Evolutionary conservation across 2,888 invertebrate species (phyloP).

Genomic region (Agrotis segetum): DNA sequence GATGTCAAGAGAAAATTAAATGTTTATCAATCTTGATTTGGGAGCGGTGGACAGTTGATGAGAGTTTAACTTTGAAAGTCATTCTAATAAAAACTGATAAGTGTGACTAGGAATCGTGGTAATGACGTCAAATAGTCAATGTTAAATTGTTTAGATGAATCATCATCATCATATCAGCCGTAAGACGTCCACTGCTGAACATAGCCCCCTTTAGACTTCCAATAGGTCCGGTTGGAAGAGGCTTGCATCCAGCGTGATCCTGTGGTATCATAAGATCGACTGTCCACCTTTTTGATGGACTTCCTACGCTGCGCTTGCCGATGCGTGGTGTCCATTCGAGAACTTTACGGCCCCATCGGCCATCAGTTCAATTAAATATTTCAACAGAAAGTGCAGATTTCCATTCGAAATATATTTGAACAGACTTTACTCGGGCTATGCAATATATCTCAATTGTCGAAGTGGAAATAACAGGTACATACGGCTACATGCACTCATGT

Average conservation of each 20-base stretch:
- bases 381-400: not conserved
- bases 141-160: no score
- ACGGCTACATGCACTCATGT: not conserved
- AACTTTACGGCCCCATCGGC: no score
- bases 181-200: no score
- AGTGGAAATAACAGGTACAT: not conserved
- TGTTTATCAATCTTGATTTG: slow-evolving; percentile 41
- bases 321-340: no score
- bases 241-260: no score
- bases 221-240: no score
- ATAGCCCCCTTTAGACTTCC: no score
- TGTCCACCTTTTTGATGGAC: no score
- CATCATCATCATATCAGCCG: no score
- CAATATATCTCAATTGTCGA: not conserved
- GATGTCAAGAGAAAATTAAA: slow-evolving; percentile 43
- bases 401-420: not conserved
- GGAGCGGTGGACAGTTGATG: slow-evolving; percentile 16
- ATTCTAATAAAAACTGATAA: slow-evolving; percentile 7
- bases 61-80: slow-evolving; percentile 12
- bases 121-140: no score
- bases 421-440: not conserved
- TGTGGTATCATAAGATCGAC: no score
- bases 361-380: not conserved
- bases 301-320: no score
- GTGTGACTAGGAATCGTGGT: not conserved